phyloP scores from a whole-genome alignment of 1,140 invertebrate genomes.

The Caenorhabditis briggsae region DNA sequence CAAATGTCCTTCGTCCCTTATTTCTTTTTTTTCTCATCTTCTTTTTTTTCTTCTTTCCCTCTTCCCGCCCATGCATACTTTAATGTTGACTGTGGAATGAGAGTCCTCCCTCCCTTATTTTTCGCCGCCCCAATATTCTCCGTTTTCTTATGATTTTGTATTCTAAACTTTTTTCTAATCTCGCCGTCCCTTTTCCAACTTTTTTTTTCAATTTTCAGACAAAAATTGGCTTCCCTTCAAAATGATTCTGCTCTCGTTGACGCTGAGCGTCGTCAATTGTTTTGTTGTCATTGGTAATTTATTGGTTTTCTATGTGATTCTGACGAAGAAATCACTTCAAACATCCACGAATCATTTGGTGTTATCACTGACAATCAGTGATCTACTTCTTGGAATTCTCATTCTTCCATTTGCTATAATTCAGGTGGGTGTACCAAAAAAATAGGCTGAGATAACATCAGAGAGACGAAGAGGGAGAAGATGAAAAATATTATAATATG shows the following conservation, averaged over 20 bases:
- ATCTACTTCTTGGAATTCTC: slow-evolving; percentile 78
- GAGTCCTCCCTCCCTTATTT: neutral
- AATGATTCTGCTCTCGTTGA: slow-evolving; percentile 43
- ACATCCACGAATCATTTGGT: slow-evolving; percentile 76
- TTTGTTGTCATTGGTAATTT: slow-evolving; percentile 76
- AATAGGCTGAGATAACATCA: neutral
- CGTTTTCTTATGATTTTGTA: neutral
- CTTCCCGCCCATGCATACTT: slow-evolving; percentile 38
- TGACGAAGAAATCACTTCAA: slow-evolving; percentile 74
- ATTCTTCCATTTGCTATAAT: slow-evolving; percentile 79
- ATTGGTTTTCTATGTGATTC: slow-evolving; percentile 75
- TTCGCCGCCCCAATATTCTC: neutral
- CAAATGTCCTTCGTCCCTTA: slow-evolving; percentile 17
- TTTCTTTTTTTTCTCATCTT: neutral
- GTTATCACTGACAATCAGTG: slow-evolving; percentile 76
- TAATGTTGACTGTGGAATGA: slow-evolving; percentile 46
- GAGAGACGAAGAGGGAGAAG: neutral
- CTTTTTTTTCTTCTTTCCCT: neutral
- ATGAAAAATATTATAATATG: neutral
- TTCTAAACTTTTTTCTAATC: neutral
- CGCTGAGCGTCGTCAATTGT: slow-evolving; percentile 72
- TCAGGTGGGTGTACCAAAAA: slow-evolving; percentile 67
- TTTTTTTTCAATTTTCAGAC: neutral
- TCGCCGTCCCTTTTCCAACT: neutral
- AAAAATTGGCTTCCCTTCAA: neutral